Evolutionary conservation across 2,888 invertebrate genomes (phyloP).

Genomic region (Amphiduros pacificus): DNA sequence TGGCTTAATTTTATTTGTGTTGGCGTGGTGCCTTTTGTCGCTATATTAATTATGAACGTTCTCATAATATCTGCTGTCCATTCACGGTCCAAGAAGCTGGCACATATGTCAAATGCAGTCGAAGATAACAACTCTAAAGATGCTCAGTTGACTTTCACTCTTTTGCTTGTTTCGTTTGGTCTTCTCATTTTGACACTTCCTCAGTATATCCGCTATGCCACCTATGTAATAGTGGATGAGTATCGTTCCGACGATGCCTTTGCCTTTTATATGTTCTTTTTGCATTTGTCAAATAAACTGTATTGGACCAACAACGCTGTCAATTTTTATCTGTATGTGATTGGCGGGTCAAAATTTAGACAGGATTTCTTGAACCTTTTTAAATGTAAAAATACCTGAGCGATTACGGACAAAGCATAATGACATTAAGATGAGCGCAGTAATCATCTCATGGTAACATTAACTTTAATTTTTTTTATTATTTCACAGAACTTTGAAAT

Average conservation of each 20-base stretch:
- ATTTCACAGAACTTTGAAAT: no score
- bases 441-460: no score
- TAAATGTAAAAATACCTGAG: no score
- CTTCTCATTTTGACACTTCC: conserved; percentile 3
- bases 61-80: neutral
- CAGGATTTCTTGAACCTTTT: no score
- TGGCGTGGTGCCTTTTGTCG: neutral
- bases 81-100: no score
- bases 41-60: conserved; percentile 3
- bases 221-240: neutral
- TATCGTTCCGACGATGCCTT: neutral
- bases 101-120: no score
- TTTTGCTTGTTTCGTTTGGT: conserved; percentile 2
- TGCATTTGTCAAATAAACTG: conserved; percentile 6
- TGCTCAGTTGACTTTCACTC: neutral
- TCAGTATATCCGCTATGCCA: conserved; percentile 9
- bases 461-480: no score
- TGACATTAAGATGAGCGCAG: no score
- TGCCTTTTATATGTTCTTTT: conserved; percentile 6
- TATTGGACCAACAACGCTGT: conserved; percentile 7
- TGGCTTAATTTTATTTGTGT: no score
- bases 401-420: no score
- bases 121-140: no score
- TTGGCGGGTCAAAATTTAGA: conserved; percentile 1
- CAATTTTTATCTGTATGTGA: conserved; percentile 4